Evolutionary conservation across 1,140 invertebrate species (phyloP).

Genomic region (Protaetia brevitarsis): DNA sequence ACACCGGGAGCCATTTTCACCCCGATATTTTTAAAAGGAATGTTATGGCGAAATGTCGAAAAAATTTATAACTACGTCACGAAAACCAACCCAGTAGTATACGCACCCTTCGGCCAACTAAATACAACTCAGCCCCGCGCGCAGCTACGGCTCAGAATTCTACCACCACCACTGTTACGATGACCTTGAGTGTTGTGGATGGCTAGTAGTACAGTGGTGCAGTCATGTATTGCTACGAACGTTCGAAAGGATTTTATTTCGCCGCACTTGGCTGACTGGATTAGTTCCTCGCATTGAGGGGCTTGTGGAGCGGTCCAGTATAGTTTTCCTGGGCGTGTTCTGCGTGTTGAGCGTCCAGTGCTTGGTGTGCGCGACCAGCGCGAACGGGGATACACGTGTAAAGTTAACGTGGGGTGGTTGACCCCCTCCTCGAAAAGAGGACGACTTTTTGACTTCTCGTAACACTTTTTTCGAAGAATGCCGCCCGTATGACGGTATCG

Average conservation of each 20-base stretch:
- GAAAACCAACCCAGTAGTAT: conserved; percentile 24
- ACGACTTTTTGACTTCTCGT: conserved; percentile 48
- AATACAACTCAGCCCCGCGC: conserved; percentile 47
- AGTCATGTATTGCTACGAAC: conserved; percentile 26
- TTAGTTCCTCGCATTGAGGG: conserved; percentile 44
- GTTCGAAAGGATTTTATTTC: conserved; percentile 26
- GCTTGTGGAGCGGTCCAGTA: conserved; percentile 45
- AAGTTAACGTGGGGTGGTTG: conserved; percentile 46
- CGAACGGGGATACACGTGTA: conserved; percentile 49
- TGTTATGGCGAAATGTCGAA: conserved; percentile 9
- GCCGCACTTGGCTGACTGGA: conserved; percentile 38
- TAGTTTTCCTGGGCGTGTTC: conserved; percentile 38
- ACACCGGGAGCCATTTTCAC: conserved; percentile 15
- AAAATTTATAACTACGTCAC: conserved; percentile 3
- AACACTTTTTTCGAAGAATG: conserved; percentile 44
- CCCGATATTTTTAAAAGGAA: conserved; percentile 2
- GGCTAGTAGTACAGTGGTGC: conserved; percentile 37
- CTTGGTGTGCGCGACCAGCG: conserved; percentile 25
- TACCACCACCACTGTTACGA: conserved; percentile 45
- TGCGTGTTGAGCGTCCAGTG: conserved; percentile 23
- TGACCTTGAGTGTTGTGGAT: conserved; percentile 49
- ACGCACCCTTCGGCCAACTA: conserved; percentile 49
- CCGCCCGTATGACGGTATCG: conserved; percentile 36
- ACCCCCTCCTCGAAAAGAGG: conserved; percentile 47
- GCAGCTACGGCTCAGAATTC: conserved; percentile 47